Conservation (phyloP, 2,888 invertebrate genomes). For the Drosophila paramelanica region DNA sequence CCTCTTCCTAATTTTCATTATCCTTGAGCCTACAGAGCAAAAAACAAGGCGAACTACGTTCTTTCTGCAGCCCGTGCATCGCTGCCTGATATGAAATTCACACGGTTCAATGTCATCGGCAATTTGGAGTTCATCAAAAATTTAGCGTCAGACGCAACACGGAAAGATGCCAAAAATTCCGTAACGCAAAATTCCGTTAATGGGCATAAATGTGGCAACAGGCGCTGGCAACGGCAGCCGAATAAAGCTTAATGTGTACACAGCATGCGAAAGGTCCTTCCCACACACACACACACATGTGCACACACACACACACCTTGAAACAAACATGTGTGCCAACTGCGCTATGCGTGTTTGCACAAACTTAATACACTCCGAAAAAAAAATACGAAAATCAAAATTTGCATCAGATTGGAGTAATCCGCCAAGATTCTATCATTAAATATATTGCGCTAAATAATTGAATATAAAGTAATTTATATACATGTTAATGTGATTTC, state of each 20-base stretch:
- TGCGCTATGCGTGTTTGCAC: conserved; percentile 19
- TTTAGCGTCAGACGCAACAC: conserved; percentile 49
- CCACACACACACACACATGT: background rate
- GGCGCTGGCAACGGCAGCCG: conserved; percentile 58
- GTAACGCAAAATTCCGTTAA: conserved; percentile 62
- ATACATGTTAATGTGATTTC: too few relatives aligned
- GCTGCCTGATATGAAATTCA: conserved; percentile 38
- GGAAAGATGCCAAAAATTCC: conserved; percentile 56
- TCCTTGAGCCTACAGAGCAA: conserved; percentile 1
- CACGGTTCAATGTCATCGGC: conserved; percentile 69
- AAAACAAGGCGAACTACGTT: background rate
- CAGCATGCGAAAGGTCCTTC: conserved; percentile 25
- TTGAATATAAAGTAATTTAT: background rate
- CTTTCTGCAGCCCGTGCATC: background rate
- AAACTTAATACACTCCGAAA: conserved; percentile 37
- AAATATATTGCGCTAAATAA: background rate
- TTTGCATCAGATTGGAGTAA: background rate
- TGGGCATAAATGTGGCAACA: conserved; percentile 69
- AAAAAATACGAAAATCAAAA: background rate
- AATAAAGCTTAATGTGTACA: conserved; percentile 60
- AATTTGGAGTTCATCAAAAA: conserved; percentile 75
- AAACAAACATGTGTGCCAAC: background rate
- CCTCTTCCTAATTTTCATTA: conserved; percentile 45
- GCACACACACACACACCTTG: background rate
- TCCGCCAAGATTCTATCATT: background rate